phyloP scores from a whole-genome alignment of 2,797 vertebrate genomes.

The Catamblyrhynchus diadema region DNA sequence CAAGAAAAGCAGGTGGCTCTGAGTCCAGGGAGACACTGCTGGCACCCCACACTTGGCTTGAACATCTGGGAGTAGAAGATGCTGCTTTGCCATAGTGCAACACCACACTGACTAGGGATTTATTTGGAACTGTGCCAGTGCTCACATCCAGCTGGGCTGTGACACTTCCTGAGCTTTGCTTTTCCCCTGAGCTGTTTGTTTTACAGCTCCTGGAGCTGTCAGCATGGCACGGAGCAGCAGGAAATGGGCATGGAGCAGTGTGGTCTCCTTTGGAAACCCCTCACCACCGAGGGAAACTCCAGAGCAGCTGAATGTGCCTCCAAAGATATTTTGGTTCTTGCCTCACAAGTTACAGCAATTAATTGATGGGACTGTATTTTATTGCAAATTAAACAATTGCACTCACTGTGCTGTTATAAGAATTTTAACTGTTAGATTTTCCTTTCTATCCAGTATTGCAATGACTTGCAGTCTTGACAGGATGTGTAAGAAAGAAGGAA shows the following conservation, averaged over 20 bases:
- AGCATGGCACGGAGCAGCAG: neutral
- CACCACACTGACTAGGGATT: neutral
- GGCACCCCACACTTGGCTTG: accelerated
- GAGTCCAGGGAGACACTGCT: neutral
- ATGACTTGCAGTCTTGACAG: neutral
- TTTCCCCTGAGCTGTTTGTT: neutral
- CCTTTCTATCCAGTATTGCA: neutral
- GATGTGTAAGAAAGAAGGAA: neutral
- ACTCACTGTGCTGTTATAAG: neutral
- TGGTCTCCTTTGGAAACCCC: neutral
- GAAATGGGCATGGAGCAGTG: neutral
- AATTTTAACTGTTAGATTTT: neutral
- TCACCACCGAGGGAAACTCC: neutral
- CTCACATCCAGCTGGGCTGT: neutral
- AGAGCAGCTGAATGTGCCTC: neutral
- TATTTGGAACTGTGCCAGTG: neutral
- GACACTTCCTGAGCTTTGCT: accelerated
- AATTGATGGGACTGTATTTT: neutral
- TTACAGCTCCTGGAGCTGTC: neutral
- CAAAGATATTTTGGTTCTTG: neutral
- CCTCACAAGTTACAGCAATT: neutral
- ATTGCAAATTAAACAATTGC: neutral
- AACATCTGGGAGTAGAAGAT: accelerated
- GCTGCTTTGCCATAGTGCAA: neutral
- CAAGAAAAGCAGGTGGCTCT: neutral